Percentiles rank a stretch among this genome's conserved stretches.
These are phyloP conservation scores for Proisotoma minuta DNA, from an alignment of 2,888 invertebrate genomes.

Conservation along the genomic window DNA sequence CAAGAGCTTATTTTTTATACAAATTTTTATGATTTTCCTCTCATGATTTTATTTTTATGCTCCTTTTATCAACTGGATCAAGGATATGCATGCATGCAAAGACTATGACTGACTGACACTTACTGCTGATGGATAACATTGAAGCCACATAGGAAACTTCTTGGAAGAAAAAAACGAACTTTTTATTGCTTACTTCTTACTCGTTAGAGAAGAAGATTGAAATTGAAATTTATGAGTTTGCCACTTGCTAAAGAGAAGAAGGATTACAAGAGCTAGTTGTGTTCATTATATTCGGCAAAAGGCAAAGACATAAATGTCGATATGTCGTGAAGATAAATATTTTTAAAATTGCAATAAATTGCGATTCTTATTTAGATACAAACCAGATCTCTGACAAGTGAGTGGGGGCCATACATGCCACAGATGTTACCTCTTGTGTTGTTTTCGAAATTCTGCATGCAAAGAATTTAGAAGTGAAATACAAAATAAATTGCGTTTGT, in stretches of 20 bases:
- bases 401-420: too few relatives aligned
- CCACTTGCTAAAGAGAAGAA: neutral
- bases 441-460: too few relatives aligned
- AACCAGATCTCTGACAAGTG: too few relatives aligned
- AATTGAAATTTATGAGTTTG: constrained; percentile 10
- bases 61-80: neutral
- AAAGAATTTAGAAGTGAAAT: too few relatives aligned
- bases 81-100: neutral
- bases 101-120: neutral
- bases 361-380: neutral
- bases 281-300: neutral
- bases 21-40: neutral
- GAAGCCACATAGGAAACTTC: too few relatives aligned
- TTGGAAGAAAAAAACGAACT: neutral
- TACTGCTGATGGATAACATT: neutral
- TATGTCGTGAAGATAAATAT: neutral
- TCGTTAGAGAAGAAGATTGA: constrained; percentile 7
- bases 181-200: constrained; percentile 1
- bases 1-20: neutral
- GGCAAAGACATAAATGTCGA: constrained; percentile 8
- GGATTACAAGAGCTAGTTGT: neutral
- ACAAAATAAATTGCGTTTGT: too few relatives aligned
- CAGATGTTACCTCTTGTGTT: neutral
- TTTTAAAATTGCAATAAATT: neutral
- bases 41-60: neutral